phyloP scores from a whole-genome alignment of 1,140 invertebrate genomes.

The Oryctes rhinoceros region DNA sequence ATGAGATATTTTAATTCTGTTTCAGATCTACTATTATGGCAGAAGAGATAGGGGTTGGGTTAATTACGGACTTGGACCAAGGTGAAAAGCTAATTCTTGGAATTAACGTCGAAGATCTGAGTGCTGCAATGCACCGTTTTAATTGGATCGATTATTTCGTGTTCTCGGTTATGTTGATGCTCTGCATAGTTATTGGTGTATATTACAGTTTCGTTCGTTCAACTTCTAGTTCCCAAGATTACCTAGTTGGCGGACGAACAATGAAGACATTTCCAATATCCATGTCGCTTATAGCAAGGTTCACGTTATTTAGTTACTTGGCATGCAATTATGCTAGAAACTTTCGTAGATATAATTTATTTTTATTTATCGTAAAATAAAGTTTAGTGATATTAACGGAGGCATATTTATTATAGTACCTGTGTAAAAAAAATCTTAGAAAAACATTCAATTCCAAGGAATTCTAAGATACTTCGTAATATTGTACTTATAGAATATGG shows the following conservation, averaged over 20 bases:
- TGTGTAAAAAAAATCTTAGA: no score
- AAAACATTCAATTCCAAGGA: no score
- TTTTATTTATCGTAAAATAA: no score
- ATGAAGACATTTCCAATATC: constrained; percentile 84
- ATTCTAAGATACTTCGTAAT: no score
- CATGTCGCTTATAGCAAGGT: constrained; percentile 83
- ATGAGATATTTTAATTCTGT: neutral
- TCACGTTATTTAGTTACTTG: neutral
- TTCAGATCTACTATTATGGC: constrained; percentile 46
- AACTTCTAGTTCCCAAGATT: constrained; percentile 75
- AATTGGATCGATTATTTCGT: constrained; percentile 74
- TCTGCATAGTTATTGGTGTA: constrained; percentile 78
- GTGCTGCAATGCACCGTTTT: constrained; percentile 70
- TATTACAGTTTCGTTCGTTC: constrained; percentile 81
- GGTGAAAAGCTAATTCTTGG: constrained; percentile 50
- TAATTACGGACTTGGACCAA: constrained; percentile 48
- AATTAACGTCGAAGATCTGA: constrained; percentile 67
- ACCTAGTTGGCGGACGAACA: constrained; percentile 83
- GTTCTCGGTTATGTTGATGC: constrained; percentile 75
- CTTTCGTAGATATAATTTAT: no score
- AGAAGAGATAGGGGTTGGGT: constrained; percentile 46
- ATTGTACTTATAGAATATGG: no score
- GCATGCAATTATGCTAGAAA: neutral
- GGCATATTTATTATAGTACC: no score
- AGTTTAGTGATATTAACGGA: no score